A percentile compares a stretch with the other conserved stretches of the same genome.
Conservation (phyloP, 2,797 vertebrate species). For the Cryptoprocta ferox region DNA sequence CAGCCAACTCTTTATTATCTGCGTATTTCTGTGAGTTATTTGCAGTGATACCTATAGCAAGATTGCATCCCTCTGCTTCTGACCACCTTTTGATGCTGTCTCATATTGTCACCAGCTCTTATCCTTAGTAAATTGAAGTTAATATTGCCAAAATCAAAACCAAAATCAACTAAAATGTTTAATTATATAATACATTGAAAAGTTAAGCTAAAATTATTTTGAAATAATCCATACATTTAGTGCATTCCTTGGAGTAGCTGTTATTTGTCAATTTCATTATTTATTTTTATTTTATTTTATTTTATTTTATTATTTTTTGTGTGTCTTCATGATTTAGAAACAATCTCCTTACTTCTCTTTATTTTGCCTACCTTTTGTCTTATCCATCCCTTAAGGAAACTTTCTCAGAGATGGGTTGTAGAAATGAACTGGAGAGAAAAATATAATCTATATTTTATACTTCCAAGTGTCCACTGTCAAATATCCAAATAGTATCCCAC, state of each 20-base stretch:
- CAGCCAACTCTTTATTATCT: slow-evolving; percentile 3
- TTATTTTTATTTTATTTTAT: background rate
- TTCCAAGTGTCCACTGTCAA: slow-evolving; percentile 37
- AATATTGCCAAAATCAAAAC: background rate
- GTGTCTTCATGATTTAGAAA: background rate
- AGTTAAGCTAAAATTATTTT: slow-evolving; percentile 30
- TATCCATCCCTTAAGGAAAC: background rate
- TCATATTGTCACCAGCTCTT: background rate
- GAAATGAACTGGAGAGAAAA: slow-evolving; percentile 26
- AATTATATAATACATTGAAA: background rate
- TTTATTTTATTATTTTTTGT: background rate
- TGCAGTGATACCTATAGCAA: background rate
- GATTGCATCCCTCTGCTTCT: background rate
- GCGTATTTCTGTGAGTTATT: slow-evolving; percentile 41
- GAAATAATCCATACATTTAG: background rate
- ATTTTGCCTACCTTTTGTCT: background rate
- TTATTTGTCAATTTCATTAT: background rate
- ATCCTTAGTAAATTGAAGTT: background rate
- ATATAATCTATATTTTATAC: background rate
- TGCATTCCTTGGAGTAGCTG: background rate
- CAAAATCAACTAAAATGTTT: background rate
- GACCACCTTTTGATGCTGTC: background rate
- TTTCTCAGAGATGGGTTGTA: slow-evolving; percentile 1
- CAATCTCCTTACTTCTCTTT: background rate
- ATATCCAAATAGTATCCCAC: slow-evolving; percentile 31